Evolutionary conservation across 2,888 invertebrate species (phyloP).

Genomic region (Dichetophora obliterata): DNA sequence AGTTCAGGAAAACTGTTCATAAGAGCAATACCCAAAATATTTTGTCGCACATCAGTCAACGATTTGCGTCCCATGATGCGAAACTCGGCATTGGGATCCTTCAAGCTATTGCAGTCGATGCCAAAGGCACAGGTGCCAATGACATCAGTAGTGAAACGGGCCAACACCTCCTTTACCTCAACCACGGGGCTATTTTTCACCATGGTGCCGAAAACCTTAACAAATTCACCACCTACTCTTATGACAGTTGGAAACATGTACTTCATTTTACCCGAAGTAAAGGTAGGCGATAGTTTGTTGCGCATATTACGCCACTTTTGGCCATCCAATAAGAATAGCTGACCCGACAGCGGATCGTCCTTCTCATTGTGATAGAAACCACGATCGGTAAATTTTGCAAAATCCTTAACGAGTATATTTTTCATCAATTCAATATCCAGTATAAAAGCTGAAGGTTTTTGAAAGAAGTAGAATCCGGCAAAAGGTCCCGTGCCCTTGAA

Average conservation of each 20-base stretch:
- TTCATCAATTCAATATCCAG: slow-evolving; percentile 57
- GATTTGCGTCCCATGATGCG: slow-evolving; percentile 55
- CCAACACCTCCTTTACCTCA: slow-evolving; percentile 69
- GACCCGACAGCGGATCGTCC: slow-evolving; percentile 65
- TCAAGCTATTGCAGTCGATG: slow-evolving; percentile 69
- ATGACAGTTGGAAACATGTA: slow-evolving; percentile 56
- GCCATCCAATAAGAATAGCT: slow-evolving; percentile 65
- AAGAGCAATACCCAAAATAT: slow-evolving; percentile 41
- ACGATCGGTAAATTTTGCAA: slow-evolving; percentile 64
- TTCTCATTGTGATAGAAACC: slow-evolving; percentile 63
- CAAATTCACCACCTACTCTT: slow-evolving; percentile 54
- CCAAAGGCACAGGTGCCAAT: slow-evolving; percentile 71
- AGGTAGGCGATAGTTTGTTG: slow-evolving; percentile 68
- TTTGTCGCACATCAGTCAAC: slow-evolving; percentile 49
- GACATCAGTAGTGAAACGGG: slow-evolving; percentile 71
- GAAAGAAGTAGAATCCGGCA: slow-evolving; percentile 61
- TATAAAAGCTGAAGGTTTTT: slow-evolving; percentile 53
- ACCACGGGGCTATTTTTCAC: slow-evolving; percentile 49
- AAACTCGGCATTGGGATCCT: slow-evolving; percentile 66
- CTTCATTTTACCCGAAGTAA: slow-evolving; percentile 60
- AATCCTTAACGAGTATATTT: slow-evolving; percentile 61
- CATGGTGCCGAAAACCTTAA: slow-evolving; percentile 50
- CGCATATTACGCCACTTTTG: slow-evolving; percentile 69
- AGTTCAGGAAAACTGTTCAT: slow-evolving; percentile 45
- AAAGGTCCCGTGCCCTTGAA: slow-evolving; percentile 48